Base-by-base conservation (phyloP, 2,888 invertebrate species). In the Dimorphilus gyrociliatus region DNA sequence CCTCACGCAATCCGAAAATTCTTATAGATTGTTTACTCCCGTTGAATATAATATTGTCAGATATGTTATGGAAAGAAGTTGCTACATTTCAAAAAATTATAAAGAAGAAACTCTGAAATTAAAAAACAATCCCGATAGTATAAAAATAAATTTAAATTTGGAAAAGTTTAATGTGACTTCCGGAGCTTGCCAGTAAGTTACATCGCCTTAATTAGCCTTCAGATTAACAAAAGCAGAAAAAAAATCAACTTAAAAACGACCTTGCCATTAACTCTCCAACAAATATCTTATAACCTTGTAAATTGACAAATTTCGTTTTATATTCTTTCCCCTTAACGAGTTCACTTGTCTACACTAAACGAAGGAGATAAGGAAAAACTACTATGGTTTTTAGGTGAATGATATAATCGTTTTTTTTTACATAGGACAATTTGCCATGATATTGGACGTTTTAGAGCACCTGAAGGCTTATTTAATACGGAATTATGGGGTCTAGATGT, bases 401-500 rank as follows among this genome's bases (percentile, higher is more conserved):
- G n/a, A n/a, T n/a, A 4, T 21, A 24, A 24, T 13, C 14, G 24
- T 24, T 24, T 24, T 17, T 12, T 13, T 25, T 19, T 33, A 39
- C 41, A 1, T 39, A 59, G 58, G 27, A 37, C 34, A 26, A 46
- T 59, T 3, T 56, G 60, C 27, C 59, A 65, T 25, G 69, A 66
- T 41, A 43, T 50, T 26, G 60, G 61, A 3, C 46, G 65, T 27
- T 68, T 67, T 43, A 53, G 54, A 35, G 60, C 63, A 25, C 55
- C 67, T 3, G 69, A 72, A 48, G 60, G 60, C 6, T 47, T 60
- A 23, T 71, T 72, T 50, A 63, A 69, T 40, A 67, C 67, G 30
- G 50, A 51, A 32, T 49, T 65, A 29, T 72, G 70, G 67, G 70
- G 69, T 16, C 57, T 69, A 42, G 71, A 72, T 48, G 64, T 67